Base-by-base conservation (phyloP, 2,113 vertebrate genomes). In the Glaucidium brasilianum region DNA sequence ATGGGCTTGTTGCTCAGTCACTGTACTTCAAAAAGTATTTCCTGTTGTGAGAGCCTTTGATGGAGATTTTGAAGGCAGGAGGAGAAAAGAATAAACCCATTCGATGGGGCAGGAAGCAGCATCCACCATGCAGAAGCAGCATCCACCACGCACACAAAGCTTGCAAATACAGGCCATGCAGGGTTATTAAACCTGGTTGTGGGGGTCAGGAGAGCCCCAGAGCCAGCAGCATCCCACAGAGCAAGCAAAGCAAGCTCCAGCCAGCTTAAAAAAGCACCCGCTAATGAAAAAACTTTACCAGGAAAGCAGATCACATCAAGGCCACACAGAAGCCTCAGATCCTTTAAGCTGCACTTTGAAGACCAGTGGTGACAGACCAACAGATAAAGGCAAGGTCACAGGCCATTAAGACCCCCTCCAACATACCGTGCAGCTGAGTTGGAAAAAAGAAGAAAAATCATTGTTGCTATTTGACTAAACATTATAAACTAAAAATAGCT, bases 381-480 rank as follows among this genome's bases (percentile, higher is more conserved):
- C 69, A 94, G 95, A 97, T 95, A 96, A 98, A 98, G 98, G 97
- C 98, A 98, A 98, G 98, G 98, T 99, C 98, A 98, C 95, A 72
- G 97, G 96, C 98, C 97, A 95, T 91, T 78, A n/a, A 97, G 96
- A 97, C 98, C 96, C 92, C 58, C 56, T 93, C 85, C 83, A 94
- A 91, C 87, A 91, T 56, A 80, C 95, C 75, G 59, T 96, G 97
- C 97, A 98, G 97, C 97, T 96, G 77, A 96, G 56, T 80, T 95
- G 76, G 45, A 81, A 93, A 95, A 93, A 90, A 96, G 96, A 96
- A 96, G 94, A 95, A 97, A 97, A 97, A 96, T 98, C 98, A 98
- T 97, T 97, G 96, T 95, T 97, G 86, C 90, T 98, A 98, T 99
- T 99, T 98, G 98, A 98, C 98, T 98, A 99, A 96, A 96, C 98